Base-by-base conservation (phyloP, 2,113 vertebrate species). In the Orcinus orca region DNA sequence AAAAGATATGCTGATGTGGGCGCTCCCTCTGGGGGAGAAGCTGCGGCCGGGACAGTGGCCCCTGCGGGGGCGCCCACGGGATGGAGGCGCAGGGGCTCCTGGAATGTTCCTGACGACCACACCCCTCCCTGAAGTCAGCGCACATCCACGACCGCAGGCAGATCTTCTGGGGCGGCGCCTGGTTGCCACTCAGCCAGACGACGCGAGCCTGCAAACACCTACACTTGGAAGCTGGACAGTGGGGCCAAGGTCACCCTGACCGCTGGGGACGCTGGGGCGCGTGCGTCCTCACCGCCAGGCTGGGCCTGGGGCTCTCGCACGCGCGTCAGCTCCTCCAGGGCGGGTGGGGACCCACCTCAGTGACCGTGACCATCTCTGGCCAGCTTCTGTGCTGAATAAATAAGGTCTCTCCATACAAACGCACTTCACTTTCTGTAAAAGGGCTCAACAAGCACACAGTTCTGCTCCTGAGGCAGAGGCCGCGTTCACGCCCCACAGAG, bases 301-400 rank as follows among this genome's bases (percentile, higher is more conserved):
- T 14, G 12, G 1, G 83, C 50, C 81, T 7, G n/a, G 36, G 80
- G 26, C 14, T 41, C 55, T 8, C 3, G 36, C 6, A 18, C 5
- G 1, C 2, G 25, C 8, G 8, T 17, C 7, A 14, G n/a, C 55
- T 14, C 17, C 58, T 31, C 58, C 38, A 0, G 10, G n/a, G 3
- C 8, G 0, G n/a, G 25, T 1, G 18, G 63, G 47, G 26, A 62
- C 33, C 0, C 5, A 1, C 60, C 5, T 12, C 38, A 0, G 1
- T 90, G 98, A 90, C 93, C 98, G 0, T 91, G 98, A 87, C 93
- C 98, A 81, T 92, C 95, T 96, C 97, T 95, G 97, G 87, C 97
- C 65, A 92, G 95, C 96, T 25, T n/a, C 95, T 25, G 91, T 95
- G 93, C 47, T 76, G 98, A 98, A 98, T 97, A 98, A 98, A 98